phyloP scores from a whole-genome alignment of 1,140 invertebrate genomes.

The Oryctes rhinoceros region DNA sequence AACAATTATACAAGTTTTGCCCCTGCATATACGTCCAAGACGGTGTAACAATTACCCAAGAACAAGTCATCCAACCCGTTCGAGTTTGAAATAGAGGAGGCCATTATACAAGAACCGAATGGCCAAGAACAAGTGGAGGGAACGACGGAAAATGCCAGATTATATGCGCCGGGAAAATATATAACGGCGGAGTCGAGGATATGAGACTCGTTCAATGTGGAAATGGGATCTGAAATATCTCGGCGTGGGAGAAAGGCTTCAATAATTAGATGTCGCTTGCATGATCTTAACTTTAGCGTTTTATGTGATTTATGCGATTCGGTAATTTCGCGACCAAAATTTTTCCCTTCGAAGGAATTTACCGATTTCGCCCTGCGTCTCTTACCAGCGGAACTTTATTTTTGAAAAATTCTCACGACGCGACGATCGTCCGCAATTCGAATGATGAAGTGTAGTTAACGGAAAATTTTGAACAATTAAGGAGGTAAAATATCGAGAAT shows the following conservation, averaged over 20 bases:
- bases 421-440: neutral
- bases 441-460: constrained; percentile 11
- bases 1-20: neutral
- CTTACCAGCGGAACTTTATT: neutral
- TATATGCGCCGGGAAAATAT: constrained; percentile 27
- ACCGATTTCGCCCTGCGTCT: neutral
- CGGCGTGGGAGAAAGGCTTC: constrained; percentile 3
- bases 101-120: constrained; percentile 13
- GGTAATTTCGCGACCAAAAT: constrained; percentile 21
- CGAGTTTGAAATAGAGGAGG: constrained; percentile 5
- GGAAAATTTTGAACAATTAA: constrained; percentile 23
- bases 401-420: constrained; percentile 3
- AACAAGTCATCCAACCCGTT: neutral
- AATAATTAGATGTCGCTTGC: constrained; percentile 37
- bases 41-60: neutral
- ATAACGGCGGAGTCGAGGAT: constrained; percentile 21
- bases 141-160: constrained; percentile 4
- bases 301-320: constrained; percentile 23
- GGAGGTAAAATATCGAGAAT: neutral
- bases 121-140: constrained; percentile 9
- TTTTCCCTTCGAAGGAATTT: constrained; percentile 1
- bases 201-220: constrained; percentile 29
- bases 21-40: neutral
- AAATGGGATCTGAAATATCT: constrained; percentile 36
- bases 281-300: constrained; percentile 36